Conservation (phyloP, 1,140 invertebrate species). For the Rhyacophila brunnea region DNA sequence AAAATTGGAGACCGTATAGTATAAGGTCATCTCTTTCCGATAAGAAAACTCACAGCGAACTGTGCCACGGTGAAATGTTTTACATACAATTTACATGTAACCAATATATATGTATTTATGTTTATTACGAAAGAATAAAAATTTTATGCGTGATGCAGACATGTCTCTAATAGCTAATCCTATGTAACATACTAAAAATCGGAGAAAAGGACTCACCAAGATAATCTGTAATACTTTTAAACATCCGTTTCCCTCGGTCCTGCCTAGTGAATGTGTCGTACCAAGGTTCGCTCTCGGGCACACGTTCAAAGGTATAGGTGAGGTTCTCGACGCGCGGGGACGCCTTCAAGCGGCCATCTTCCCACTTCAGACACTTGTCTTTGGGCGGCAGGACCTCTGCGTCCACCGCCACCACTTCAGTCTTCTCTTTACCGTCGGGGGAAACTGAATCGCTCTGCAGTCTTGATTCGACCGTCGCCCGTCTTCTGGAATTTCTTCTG, state of each 20-base stretch:
- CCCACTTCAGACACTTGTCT: slow-evolving; percentile 47
- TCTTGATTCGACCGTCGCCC: slow-evolving; percentile 29
- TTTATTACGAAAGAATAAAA: no score
- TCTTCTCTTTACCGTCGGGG: neutral
- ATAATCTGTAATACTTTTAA: slow-evolving; percentile 49
- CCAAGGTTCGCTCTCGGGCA: slow-evolving; percentile 73
- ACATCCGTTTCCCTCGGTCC: slow-evolving; percentile 64
- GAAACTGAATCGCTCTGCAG: neutral
- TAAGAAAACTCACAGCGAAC: no score
- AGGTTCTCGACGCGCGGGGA: slow-evolving; percentile 62
- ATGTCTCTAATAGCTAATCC: no score
- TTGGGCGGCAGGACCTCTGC: slow-evolving; percentile 4
- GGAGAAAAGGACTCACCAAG: no score
- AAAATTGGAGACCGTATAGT: no score
- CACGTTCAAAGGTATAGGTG: slow-evolving; percentile 72
- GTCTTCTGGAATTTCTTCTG: slow-evolving; percentile 16
- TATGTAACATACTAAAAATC: no score
- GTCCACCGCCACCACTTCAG: neutral
- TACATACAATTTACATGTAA: no score
- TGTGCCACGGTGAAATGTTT: no score
- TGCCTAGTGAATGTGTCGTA: slow-evolving; percentile 74
- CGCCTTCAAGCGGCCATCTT: slow-evolving; percentile 51
- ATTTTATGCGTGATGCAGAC: no score
- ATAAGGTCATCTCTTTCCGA: no score
- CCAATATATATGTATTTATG: no score